A percentile compares a stretch with the other conserved stretches of the same genome.
Evolutionary conservation across 2,797 vertebrate genomes (phyloP).

Genomic region (Synaphobranchus kaupii): DNA sequence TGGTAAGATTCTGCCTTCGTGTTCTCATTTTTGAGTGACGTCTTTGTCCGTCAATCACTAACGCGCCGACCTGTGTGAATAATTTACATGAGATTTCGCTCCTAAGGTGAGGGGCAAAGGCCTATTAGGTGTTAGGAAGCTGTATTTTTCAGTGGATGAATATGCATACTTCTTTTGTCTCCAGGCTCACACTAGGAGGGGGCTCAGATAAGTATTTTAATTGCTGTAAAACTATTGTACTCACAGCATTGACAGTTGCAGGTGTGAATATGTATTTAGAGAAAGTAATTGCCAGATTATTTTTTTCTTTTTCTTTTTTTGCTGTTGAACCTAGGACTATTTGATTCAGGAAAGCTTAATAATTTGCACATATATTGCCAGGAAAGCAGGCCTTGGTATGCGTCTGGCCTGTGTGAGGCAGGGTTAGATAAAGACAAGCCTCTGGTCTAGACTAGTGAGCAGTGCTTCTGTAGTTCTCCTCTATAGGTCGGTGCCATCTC

Average conservation of each 20-base stretch:
- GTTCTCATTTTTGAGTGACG: not conserved
- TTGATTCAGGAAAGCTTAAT: not conserved
- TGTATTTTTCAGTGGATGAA: not conserved
- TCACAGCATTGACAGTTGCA: not conserved
- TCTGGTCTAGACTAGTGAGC: not conserved
- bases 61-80: constrained; percentile 5
- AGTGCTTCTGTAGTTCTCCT: not conserved
- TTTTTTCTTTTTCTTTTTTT: not conserved
- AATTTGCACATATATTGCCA: not conserved
- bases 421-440: not conserved
- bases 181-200: not conserved
- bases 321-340: not conserved
- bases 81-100: constrained; percentile 13
- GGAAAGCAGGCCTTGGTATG: not conserved
- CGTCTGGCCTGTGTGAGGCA: not conserved
- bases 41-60: constrained; percentile 3
- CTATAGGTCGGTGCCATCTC: not conserved
- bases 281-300: not conserved
- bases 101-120: not conserved
- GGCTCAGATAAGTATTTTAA: not conserved
- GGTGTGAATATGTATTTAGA: constrained; percentile 2
- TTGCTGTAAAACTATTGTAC: not conserved
- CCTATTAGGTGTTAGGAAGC: not conserved
- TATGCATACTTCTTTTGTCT: not conserved
- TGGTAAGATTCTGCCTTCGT: constrained; percentile 26